Evolutionary conservation across 2,888 invertebrate genomes (phyloP), one percentile per base, ranked within the genome.

Genomic region (Stenurella melanura): DNA sequence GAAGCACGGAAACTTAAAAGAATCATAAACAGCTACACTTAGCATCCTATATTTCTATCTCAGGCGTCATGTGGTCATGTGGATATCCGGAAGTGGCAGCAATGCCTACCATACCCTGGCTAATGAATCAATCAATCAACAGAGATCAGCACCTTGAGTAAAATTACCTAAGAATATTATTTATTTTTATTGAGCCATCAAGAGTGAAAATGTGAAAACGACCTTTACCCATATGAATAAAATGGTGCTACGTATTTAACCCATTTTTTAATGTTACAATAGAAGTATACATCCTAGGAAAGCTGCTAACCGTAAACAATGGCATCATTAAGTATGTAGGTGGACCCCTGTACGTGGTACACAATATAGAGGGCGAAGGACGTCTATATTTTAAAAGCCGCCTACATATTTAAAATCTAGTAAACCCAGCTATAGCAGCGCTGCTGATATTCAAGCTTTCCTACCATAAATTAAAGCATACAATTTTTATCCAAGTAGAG

Each of bases 351-450:
- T 50, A 50, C 50, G 50, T 50, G 50, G n/a, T n/a, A 50, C 50
- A 50, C 50, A 50, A 50, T 50, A n/a, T 4, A 50, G 50, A 50
- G n/a, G 50, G 50, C n/a, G 15, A 50, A 15, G 50, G 50, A 50
- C 50, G 50, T n/a, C 50, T 50, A 50, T 50, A 50, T 50, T 50
- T n/a, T 50, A 50, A 50, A 50, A n/a, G n/a, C n/a, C 50, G n/a
- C 50, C 50, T n/a, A 50, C 42, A 12, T 34, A 42, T 12, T 42
- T 42, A 11, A 12, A 15, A 50, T 50, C n/a, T 6, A n/a, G 15
- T 50, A 50, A 5, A n/a, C 15, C 50, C 50, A 50, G 50, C 50
- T 34, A 34, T 34, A 34, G 30, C 7, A 6, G 7, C 30, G 30
- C 30, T 34, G 30, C 30, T 50, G n/a, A 50, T 50, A n/a, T 50